phyloP scores from a whole-genome alignment of 2,888 invertebrate species.

The Leucoma salicis region DNA sequence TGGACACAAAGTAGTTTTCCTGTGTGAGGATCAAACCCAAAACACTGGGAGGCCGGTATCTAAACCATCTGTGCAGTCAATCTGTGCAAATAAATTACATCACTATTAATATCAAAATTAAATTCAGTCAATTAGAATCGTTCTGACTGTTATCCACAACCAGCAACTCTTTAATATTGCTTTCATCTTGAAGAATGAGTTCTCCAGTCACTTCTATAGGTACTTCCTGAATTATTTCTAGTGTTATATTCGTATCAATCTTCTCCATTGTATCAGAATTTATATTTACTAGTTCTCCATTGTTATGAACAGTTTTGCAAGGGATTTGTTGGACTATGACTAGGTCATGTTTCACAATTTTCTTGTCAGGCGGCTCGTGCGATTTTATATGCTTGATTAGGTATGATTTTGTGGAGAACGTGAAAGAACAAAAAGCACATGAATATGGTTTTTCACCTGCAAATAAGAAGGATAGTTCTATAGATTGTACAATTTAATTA shows the following conservation, averaged over 20 bases:
- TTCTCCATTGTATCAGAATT: slow-evolving; percentile 4
- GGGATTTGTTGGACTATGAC: slow-evolving; percentile 28
- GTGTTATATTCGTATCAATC: slow-evolving; percentile 10
- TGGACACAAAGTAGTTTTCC: too few relatives aligned
- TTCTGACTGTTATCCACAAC: slow-evolving; percentile 46
- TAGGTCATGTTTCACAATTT: slow-evolving; percentile 29
- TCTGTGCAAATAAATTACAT: too few relatives aligned
- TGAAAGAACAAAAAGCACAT: slow-evolving; percentile 54
- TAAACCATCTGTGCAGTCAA: too few relatives aligned
- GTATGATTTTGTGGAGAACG: slow-evolving; percentile 58
- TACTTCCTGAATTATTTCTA: slow-evolving; percentile 34
- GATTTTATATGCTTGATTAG: slow-evolving; percentile 57
- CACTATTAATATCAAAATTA: slow-evolving; percentile 23
- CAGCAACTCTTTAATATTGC: slow-evolving; percentile 48
- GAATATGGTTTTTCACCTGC: slow-evolving; percentile 70
- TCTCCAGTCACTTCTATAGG: slow-evolving; percentile 52
- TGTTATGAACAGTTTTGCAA: neutral
- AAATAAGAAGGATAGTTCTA: too few relatives aligned
- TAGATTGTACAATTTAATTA: too few relatives aligned
- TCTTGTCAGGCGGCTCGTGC: slow-evolving; percentile 47
- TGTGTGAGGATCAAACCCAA: too few relatives aligned
- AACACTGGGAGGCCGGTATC: too few relatives aligned
- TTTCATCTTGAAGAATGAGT: slow-evolving; percentile 51
- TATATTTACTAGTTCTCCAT: slow-evolving; percentile 10
- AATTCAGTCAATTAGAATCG: too few relatives aligned